Conservation (phyloP, 2,888 invertebrate genomes). For the Atethmia centrago region DNA sequence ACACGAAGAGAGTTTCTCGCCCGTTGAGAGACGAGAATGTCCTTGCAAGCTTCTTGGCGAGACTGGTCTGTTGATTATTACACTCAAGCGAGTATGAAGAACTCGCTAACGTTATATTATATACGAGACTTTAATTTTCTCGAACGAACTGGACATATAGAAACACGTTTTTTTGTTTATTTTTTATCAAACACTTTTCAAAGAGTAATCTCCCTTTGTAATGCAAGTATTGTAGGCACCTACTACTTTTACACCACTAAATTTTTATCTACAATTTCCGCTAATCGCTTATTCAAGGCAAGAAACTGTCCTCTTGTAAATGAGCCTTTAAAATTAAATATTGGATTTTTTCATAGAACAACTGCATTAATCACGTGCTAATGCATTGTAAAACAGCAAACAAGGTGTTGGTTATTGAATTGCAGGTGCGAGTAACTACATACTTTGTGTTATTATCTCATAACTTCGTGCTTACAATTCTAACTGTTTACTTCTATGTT, state of each 20-base stretch:
- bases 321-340: constrained; percentile 1
- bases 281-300: not conserved
- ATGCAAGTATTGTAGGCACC: no score
- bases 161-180: not conserved
- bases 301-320: constrained; percentile 7
- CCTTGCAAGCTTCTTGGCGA: not conserved
- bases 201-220: not conserved
- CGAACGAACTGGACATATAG: not conserved
- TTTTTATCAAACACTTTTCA: not conserved
- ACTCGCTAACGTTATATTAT: not conserved
- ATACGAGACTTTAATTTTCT: not conserved
- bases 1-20: not conserved
- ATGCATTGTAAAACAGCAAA: constrained; percentile 33
- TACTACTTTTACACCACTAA: not conserved
- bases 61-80: not conserved
- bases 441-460: constrained; percentile 39
- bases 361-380: constrained; percentile 36
- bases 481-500: constrained; percentile 22
- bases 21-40: not conserved
- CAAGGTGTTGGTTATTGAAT: constrained; percentile 43
- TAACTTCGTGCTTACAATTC: constrained; percentile 39
- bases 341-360: constrained; percentile 34
- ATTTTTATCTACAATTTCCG: not conserved
- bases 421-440: constrained; percentile 29
- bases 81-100: not conserved